Evolutionary conservation across 1,140 invertebrate species (phyloP).

Genomic region (Bombus soroeensis): DNA sequence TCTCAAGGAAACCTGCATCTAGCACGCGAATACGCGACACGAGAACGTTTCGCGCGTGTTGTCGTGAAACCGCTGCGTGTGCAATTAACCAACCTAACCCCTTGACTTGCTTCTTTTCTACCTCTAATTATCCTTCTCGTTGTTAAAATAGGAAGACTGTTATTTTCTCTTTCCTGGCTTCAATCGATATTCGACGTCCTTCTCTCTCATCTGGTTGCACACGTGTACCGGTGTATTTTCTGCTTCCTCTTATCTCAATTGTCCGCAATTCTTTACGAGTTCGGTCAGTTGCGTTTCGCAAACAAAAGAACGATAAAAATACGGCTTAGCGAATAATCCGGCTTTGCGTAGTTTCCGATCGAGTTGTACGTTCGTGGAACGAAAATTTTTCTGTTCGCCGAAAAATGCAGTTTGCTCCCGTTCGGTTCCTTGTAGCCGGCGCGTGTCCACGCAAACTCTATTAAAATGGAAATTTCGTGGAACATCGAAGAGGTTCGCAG

Average conservation of each 20-base stretch:
- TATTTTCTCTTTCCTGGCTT: background rate
- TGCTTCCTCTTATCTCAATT: background rate
- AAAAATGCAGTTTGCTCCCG: background rate
- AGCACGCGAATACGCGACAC: slow-evolving; percentile 1
- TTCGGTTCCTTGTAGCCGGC: background rate
- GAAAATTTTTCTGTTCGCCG: background rate
- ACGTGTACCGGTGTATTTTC: background rate
- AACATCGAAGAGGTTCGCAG: background rate
- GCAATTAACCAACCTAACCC: background rate
- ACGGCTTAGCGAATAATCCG: background rate
- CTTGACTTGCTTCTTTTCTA: background rate
- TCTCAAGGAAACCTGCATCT: background rate
- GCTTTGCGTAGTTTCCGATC: background rate
- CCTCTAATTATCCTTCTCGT: background rate
- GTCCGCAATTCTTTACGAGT: background rate
- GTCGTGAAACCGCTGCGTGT: background rate
- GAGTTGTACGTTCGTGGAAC: too few species aligned
- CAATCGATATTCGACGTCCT: too few species aligned
- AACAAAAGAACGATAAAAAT: background rate
- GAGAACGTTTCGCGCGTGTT: background rate
- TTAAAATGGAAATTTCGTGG: slow-evolving; percentile 10
- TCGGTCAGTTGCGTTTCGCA: too few species aligned
- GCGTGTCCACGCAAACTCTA: background rate
- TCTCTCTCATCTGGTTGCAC: too few species aligned
- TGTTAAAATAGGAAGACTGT: background rate